Evolutionary conservation across 2,797 vertebrate species (phyloP), one percentile per base, ranked within the genome.

Genomic region (Ctenopoma kingsleyae): DNA sequence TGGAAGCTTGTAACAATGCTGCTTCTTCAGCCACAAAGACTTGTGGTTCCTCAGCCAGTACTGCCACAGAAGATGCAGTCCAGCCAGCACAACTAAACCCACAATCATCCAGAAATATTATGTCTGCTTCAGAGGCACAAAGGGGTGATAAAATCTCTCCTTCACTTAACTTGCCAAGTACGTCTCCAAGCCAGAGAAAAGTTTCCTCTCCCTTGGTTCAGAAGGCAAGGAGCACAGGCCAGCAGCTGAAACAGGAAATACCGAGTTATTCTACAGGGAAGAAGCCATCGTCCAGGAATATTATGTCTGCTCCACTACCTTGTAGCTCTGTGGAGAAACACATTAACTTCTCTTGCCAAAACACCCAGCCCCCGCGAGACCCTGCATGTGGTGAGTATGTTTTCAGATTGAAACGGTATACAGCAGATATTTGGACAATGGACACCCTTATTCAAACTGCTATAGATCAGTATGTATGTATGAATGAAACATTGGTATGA

Each of bases 301-400:
- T 66, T 67, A 10, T 23, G 63, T 43, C 76, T 58, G 47, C 67
- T 67, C 11, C 69, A 0, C 22, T 32, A 23, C 40, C 67, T 74
- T 41, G 25, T 10, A 55, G 25, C 19, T 36, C 71, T 47, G 84
- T 74, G 48, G 87, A 69, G 36, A 95, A 93, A 40, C 91, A 64
- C 0, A 83, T 85, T 49, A 92, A 85, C 73, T 89, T 91, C 82
- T 85, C 87, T 61, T 77, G 58, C 2, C 78, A 76, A 19, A 82
- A 66, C 75, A 25, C 15, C 56, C 71, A 68, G 30, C 67, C 67
- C 40, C 0, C 79, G 53, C 67, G 25, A 8, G 76, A 87, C 41
- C 30, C 35, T 54, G 63, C 44, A 67, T 70, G 79, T 78, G 94
- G 96, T 96, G 85, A 92, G 95, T 93, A 6, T 25, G 5, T 2